Evolutionary conservation across 1,140 invertebrate species (phyloP), one percentile per base, ranked within the genome.

Genomic region (Drosophila navojoa): DNA sequence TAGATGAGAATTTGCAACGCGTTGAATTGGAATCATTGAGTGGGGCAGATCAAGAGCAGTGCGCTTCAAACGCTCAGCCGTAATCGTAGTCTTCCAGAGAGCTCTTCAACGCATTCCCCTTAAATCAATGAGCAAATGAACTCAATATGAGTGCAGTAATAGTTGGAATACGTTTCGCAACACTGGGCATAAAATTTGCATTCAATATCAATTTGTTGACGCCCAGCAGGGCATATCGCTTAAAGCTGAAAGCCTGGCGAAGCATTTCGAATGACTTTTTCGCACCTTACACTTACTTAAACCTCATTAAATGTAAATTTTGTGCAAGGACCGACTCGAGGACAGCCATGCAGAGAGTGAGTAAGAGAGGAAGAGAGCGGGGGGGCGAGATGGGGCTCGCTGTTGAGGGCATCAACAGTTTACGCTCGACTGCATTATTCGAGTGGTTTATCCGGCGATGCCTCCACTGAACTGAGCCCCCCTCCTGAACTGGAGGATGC

Each of bases 271-370:
- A 49, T 29, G 50, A 54, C 62, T 70, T 73, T 76, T 73, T 84
- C 62, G 55, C 81, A 85, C 81, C 81, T 85, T 79, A 53, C 69
- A 71, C 57, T 76, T 70, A 74, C 70, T 80, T 79, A 79, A 79
- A 87, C 72, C 82, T 87, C 82, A 87, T 87, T 87, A 87, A 82
- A 87, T 87, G 82, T 71, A 87, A 87, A 87, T 87, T 87, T 87
- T 38, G 49, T 59, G 58, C 66, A 63, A 69, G 64, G 10, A 52
- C n/a, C 52, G 42, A 55, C 27, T 53, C 35, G 15, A 64, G 38
- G 22, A 53, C 73, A 67, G 59, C 38, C 42, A 4, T 44, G 42
- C 13, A 44, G n/a, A 42, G 40, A 42, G 5, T n/a, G 40, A 13
- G 40, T 1, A 13, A 44, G 15, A 7, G 42, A 6, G 42, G 15